Evolutionary conservation across 2,797 vertebrate genomes (phyloP).

Genomic region (Argentina silus): DNA sequence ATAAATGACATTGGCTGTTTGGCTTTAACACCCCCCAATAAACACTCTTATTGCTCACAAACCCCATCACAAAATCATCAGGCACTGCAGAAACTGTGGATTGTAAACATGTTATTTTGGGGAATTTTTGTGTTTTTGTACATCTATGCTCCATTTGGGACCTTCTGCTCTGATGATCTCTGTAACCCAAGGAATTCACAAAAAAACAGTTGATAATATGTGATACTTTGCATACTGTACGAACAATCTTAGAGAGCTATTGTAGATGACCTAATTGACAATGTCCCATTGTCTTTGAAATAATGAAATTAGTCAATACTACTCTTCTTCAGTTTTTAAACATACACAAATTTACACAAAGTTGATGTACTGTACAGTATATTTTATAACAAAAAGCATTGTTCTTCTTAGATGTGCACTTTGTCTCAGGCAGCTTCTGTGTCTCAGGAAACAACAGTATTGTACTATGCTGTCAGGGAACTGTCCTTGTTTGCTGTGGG

Average conservation of each 20-base stretch:
- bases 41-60: conserved; percentile 18
- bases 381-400: too few relatives aligned
- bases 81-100: conserved; percentile 13
- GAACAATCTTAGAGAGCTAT: too few relatives aligned
- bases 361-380: too few relatives aligned
- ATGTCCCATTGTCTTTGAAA: too few relatives aligned
- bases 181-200: not conserved
- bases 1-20: not conserved
- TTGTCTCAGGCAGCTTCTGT: not conserved
- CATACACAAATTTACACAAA: too few relatives aligned
- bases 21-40: not conserved
- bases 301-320: too few relatives aligned
- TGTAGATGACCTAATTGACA: too few relatives aligned
- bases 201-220: too few relatives aligned
- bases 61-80: conserved; percentile 46
- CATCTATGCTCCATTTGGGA: not conserved
- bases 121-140: not conserved
- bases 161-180: not conserved
- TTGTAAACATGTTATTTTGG: not conserved
- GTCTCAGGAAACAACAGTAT: not conserved
- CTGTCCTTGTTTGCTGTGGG: conserved; percentile 29
- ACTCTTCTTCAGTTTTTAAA: too few relatives aligned
- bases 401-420: too few relatives aligned
- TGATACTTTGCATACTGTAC: too few relatives aligned
- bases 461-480: conserved; percentile 12